Evolutionary conservation across 2,888 invertebrate species (phyloP).

Genomic region (Cremastobaeus sp.): DNA sequence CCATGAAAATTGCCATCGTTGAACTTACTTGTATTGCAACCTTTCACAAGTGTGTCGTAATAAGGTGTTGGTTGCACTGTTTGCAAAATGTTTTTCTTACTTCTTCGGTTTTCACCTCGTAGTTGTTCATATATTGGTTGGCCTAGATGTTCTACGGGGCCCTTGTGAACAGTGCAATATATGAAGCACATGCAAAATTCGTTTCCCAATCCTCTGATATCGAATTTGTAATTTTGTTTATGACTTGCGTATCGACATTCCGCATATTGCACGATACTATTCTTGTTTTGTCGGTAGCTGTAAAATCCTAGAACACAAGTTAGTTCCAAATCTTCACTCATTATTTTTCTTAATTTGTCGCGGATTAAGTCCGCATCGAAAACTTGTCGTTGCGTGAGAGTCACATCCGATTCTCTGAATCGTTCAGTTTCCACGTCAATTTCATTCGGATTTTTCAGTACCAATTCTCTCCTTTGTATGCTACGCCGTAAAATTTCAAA

Average conservation of each 20-base stretch:
- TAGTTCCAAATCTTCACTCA: too few species aligned
- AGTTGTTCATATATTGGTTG: slow-evolving; percentile 4
- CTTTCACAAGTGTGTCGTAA: background rate
- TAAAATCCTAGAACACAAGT: too few species aligned
- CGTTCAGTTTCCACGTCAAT: too few species aligned
- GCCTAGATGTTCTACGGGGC: background rate
- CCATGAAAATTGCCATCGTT: background rate
- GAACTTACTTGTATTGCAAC: background rate
- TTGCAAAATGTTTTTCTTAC: background rate
- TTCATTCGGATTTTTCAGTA: too few species aligned
- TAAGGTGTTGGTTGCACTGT: background rate
- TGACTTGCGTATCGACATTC: background rate
- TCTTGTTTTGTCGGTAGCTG: too few species aligned
- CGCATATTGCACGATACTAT: too few species aligned
- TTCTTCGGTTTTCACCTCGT: background rate
- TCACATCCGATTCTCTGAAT: too few species aligned
- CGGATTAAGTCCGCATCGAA: too few species aligned
- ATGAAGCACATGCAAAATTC: background rate
- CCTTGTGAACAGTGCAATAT: background rate
- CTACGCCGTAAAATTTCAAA: too few species aligned
- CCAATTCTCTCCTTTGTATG: too few species aligned
- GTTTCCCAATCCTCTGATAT: background rate
- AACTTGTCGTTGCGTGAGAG: too few species aligned
- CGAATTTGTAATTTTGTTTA: slow-evolving; percentile 3
- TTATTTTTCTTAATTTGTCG: too few species aligned